Conservation (phyloP, 2,797 vertebrate genomes). For the Paguma larvata region DNA sequence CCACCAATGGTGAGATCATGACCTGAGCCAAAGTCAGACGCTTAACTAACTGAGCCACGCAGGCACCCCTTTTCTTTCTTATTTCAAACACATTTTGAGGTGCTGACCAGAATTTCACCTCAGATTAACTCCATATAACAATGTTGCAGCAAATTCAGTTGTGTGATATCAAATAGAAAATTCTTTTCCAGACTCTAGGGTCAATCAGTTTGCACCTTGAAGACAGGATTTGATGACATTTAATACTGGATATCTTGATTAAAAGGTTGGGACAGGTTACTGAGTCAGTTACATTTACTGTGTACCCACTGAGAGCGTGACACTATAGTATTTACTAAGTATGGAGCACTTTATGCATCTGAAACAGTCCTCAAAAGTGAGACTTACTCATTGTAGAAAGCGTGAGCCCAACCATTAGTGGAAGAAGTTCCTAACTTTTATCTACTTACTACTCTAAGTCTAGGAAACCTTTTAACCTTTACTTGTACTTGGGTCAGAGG, state of each 20-base stretch:
- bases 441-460: background rate
- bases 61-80: background rate
- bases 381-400: background rate
- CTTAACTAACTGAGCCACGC: no score
- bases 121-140: background rate
- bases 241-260: background rate
- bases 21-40: no score
- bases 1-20: no score
- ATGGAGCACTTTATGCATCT: background rate
- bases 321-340: background rate
- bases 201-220: background rate
- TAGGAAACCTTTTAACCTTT: background rate
- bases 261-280: background rate
- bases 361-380: background rate
- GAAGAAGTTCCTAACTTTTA: background rate
- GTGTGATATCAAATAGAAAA: background rate
- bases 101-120: background rate
- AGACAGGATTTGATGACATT: conserved; percentile 15
- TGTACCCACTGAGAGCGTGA: background rate
- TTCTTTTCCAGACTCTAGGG: background rate
- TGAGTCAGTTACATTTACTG: background rate
- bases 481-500: background rate
- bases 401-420: no score
- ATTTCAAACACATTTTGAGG: conserved; percentile 41
- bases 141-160: background rate